These are phyloP conservation scores for Armadillidium nasatum DNA, from an alignment of 1,140 invertebrate species.

Conservation along the genomic window DNA sequence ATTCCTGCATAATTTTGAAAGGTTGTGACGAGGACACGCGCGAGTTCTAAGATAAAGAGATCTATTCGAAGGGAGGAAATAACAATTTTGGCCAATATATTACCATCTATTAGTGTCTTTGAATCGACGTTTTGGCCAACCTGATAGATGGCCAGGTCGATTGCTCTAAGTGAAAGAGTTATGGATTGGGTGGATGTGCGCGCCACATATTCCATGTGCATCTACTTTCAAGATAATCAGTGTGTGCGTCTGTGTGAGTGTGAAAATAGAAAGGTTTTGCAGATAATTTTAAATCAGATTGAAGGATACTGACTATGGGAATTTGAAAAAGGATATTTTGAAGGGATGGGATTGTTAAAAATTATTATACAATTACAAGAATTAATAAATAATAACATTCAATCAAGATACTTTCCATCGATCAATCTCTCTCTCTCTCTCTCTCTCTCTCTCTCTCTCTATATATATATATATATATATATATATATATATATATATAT, in stretches of 20 bases:
- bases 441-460: no score
- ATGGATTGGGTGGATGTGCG: background rate
- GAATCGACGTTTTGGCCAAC: background rate
- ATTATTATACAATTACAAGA: no score
- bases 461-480: no score
- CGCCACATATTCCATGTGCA: background rate
- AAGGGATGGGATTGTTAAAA: no score
- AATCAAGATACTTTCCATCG: no score
- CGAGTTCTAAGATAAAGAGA: background rate
- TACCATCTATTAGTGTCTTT: background rate
- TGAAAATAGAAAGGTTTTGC: background rate
- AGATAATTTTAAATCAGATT: no score
- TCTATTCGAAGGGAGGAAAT: background rate
- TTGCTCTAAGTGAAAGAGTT: slow-evolving; percentile 4
- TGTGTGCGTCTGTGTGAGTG: background rate
- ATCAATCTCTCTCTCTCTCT: no score
- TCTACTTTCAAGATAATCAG: no score
- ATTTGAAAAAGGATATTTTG: no score
- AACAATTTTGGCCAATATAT: slow-evolving; percentile 7
- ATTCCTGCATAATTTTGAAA: background rate
- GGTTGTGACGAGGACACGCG: background rate
- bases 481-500: no score
- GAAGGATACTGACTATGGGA: no score
- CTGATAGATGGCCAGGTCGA: slow-evolving; percentile 6
- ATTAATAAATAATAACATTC: no score